These are phyloP conservation scores for Ondatra zibethicus DNA, from an alignment of 2,113 vertebrate species.

Conservation along the genomic window DNA sequence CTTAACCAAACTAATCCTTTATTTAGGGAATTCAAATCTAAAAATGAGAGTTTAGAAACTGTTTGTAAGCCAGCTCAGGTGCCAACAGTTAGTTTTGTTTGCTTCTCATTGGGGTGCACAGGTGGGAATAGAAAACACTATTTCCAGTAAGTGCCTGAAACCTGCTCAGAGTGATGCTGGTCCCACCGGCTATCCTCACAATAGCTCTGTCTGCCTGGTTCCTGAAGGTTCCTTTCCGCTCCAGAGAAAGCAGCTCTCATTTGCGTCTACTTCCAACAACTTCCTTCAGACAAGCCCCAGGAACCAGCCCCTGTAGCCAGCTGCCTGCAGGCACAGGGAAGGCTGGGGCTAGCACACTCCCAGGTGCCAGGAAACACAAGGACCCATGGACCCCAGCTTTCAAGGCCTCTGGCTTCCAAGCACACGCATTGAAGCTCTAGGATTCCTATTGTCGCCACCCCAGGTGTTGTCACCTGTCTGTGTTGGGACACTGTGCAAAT, in stretches of 20 bases:
- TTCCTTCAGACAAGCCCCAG: conserved; percentile 52
- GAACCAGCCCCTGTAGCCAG: not conserved
- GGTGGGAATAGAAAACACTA: accelerated
- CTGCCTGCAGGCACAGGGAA: not conserved
- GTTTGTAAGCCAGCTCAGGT: not conserved
- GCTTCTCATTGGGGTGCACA: accelerated
- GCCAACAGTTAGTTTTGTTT: too few species aligned
- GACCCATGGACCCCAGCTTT: not conserved
- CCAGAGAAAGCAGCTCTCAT: conserved; percentile 21
- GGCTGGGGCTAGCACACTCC: not conserved
- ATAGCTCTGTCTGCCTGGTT: not conserved
- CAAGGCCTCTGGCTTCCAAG: conserved; percentile 8
- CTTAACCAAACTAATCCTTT: not conserved
- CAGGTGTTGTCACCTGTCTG: not conserved
- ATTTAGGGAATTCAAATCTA: not conserved
- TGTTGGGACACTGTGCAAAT: not conserved
- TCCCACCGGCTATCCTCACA: not conserved
- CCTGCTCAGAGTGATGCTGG: accelerated
- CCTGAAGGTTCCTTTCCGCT: not conserved
- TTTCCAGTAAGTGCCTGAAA: not conserved
- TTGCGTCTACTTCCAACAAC: conserved; percentile 43
- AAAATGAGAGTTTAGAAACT: not conserved
- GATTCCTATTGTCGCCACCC: not conserved
- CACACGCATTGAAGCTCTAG: not conserved
- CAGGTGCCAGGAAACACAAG: not conserved